Percentiles rank a stretch among this genome's conserved stretches.
Evolutionary conservation across 2,888 invertebrate genomes (phyloP).

Genomic region (Conus canariensis): DNA sequence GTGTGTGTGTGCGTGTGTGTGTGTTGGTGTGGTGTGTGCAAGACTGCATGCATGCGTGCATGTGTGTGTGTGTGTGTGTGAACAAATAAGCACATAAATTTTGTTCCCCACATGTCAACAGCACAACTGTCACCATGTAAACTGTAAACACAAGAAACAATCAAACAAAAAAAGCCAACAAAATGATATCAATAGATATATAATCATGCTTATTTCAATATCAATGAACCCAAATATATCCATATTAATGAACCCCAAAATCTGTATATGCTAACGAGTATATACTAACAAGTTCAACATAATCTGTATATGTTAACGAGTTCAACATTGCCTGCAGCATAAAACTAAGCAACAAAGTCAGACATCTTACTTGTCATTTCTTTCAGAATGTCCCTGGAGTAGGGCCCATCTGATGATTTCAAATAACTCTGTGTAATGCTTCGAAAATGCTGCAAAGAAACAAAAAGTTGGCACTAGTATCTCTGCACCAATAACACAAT

Average conservation of each 20-base stretch:
- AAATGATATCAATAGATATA: not conserved
- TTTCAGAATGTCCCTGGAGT: constrained; percentile 74
- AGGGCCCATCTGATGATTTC: constrained; percentile 69
- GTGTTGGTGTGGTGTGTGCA: too few relatives aligned
- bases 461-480: not conserved
- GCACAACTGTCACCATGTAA: not conserved
- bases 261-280: too few relatives aligned
- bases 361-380: constrained; percentile 76
- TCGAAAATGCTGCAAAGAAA: constrained; percentile 68
- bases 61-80: not conserved
- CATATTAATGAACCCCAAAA: too few relatives aligned
- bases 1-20: too few relatives aligned
- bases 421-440: constrained; percentile 74
- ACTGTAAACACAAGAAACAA: not conserved
- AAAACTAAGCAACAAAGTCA: too few relatives aligned
- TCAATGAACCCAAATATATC: too few relatives aligned
- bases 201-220: too few relatives aligned
- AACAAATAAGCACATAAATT: not conserved
- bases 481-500: not conserved
- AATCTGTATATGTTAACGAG: too few relatives aligned
- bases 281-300: too few relatives aligned
- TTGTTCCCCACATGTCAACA: not conserved
- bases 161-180: not conserved
- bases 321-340: not conserved
- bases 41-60: not conserved